Evolutionary conservation across 1,140 invertebrate genomes (phyloP).

Genomic region (Drosophila kanapiae): DNA sequence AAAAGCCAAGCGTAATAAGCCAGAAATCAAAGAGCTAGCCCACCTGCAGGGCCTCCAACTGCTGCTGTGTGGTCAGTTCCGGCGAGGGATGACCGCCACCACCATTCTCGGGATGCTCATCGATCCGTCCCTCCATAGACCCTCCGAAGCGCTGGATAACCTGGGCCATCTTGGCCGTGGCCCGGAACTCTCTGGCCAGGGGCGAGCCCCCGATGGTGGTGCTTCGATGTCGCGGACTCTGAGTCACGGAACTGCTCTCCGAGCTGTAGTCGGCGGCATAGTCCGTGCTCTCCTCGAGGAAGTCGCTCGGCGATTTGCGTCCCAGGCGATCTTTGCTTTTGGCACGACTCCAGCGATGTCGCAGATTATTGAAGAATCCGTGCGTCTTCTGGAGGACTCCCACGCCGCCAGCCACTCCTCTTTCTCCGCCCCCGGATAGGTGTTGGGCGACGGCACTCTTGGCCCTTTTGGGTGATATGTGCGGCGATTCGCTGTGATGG

Average conservation of each 20-base stretch:
- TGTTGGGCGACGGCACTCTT: constrained; percentile 85
- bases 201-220: constrained; percentile 80
- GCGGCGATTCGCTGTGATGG: constrained; percentile 70
- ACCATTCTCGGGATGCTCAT: constrained; percentile 79
- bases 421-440: constrained; percentile 9
- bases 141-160: constrained; percentile 81
- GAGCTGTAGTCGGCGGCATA: constrained; percentile 91
- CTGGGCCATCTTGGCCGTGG: constrained; percentile 81
- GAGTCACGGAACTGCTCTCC: constrained; percentile 90
- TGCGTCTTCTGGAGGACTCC: constrained; percentile 90
- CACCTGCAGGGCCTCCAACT: constrained; percentile 69
- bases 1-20: constrained; percentile 29
- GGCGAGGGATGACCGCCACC: constrained; percentile 6
- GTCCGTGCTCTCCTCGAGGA: constrained; percentile 87
- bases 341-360: constrained; percentile 88
- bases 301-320: constrained; percentile 85
- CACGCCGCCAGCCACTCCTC: constrained; percentile 66
- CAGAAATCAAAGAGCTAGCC: constrained; percentile 2
- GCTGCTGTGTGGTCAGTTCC: constrained; percentile 32
- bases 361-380: constrained; percentile 90
- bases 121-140: constrained; percentile 85
- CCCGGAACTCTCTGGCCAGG: constrained; percentile 72
- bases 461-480: constrained; percentile 86
- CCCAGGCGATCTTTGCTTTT: constrained; percentile 87
- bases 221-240: constrained; percentile 88